A percentile compares a stretch with the other conserved stretches of the same genome.
These are phyloP conservation scores for Muricea muricata DNA, from an alignment of 92 coral and sea anemone genomes.

Conservation along the genomic window DNA sequence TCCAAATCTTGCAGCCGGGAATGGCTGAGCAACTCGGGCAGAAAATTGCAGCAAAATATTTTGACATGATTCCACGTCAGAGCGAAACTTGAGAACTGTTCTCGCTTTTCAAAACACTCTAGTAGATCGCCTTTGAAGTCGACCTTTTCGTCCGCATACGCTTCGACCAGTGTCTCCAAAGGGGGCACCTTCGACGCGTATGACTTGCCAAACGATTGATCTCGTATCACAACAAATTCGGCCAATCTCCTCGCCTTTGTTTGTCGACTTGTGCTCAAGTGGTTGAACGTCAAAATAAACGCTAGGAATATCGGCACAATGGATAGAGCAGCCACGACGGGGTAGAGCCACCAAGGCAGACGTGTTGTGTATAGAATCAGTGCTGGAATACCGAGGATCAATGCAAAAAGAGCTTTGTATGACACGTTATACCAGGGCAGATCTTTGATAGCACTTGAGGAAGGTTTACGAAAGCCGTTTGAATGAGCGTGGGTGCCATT, in stretches of 20 bases:
- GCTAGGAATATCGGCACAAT: constrained; percentile 76
- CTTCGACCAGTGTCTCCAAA: constrained; percentile 82
- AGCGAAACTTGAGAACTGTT: constrained; percentile 78
- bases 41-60: constrained; percentile 77
- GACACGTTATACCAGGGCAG: constrained; percentile 93
- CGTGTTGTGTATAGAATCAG: constrained; percentile 75
- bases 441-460: constrained; percentile 72
- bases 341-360: constrained; percentile 94
- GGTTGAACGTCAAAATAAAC: constrained; percentile 80
- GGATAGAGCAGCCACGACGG: constrained; percentile 54
- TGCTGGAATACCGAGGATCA: constrained; percentile 78
- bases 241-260: constrained; percentile 48
- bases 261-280: constrained; percentile 64
- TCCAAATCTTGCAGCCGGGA: constrained; percentile 90
- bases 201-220: constrained; percentile 69
- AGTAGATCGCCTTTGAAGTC: constrained; percentile 90
- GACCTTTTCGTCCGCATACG: constrained; percentile 93
- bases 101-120: constrained; percentile 89
- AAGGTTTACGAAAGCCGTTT: constrained; percentile 75
- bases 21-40: constrained; percentile 92
- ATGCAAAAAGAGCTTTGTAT: constrained; percentile 72
- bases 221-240: constrained; percentile 77
- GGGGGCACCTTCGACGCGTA: constrained; percentile 82
- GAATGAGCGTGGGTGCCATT: constrained; percentile 23
- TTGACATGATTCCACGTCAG: constrained; percentile 83